Base-by-base conservation (phyloP, 2,888 invertebrate species). In the Eulithis testata region DNA sequence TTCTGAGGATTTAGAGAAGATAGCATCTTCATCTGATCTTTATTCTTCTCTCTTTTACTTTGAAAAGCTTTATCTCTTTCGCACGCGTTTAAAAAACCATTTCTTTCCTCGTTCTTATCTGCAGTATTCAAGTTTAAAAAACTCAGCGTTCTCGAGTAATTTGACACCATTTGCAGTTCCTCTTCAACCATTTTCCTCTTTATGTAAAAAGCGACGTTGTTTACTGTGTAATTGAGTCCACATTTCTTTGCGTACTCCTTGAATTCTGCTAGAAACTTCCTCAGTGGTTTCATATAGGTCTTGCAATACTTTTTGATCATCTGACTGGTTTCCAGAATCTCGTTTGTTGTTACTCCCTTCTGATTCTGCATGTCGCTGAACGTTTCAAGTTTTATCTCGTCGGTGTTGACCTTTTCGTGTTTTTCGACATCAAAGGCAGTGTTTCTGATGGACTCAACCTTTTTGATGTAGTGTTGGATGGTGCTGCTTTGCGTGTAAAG, bases 251-350 rank as follows among this genome's bases (percentile, higher is more conserved):
- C 72, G 44, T 81, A 82, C 6, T 77, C 73, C 37, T 80, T 82
- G 68, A 86, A 89, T 54, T 85, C 80, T 0, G 50, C 49, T 0
- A 85, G 68, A 11, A 88, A 85, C 6, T 72, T 73, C 11, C 71
- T 76, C 0, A 87, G 53, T 0, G 83, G 66, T 12, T 82, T 78
- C 12, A 69, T 69, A 53, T 82, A 79, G 0, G 71, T 73, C 53
- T 73, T 78, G 62, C 88, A 87, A 66, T 86, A 83, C 1, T 75
- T 79, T 56, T 79, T 79, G 8, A 89, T 85, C 65, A 84, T 75
- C n/a, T 75, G 74, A 61, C 87, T 88, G 0, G 83, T 76, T 57
- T 80, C 76, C 0, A 84, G 55, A 11, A 87, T 83, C 37, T 87
- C 84, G 9, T 78, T 70, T 0, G 75, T 73, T 0, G 80, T 78